A percentile compares a stretch with the other conserved stretches of the same genome.
Evolutionary conservation across 2,113 vertebrate species (phyloP).

Genomic region (Mixornis gularis): DNA sequence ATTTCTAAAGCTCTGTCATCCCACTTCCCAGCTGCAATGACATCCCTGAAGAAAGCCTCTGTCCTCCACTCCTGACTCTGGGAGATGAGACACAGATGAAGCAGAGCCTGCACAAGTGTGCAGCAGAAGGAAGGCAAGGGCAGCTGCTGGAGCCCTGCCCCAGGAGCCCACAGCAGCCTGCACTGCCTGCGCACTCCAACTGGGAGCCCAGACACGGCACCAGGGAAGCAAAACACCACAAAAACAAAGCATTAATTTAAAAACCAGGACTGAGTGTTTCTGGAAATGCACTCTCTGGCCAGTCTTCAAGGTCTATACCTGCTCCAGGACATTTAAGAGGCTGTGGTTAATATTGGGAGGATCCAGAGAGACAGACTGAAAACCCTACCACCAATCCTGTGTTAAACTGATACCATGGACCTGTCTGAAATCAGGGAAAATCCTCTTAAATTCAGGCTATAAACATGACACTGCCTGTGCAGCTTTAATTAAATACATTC

Average conservation of each 20-base stretch:
- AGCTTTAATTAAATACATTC: neutral
- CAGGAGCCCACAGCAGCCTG: neutral
- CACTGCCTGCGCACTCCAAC: neutral
- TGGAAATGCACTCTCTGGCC: neutral
- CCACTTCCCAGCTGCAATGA: neutral
- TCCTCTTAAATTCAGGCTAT: neutral
- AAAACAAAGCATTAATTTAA: neutral
- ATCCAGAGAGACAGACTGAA: neutral
- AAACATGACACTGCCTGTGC: neutral
- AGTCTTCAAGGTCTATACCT: neutral
- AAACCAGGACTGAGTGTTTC: neutral
- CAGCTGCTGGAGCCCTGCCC: neutral
- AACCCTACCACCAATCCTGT: neutral
- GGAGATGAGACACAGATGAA: neutral
- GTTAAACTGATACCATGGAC: neutral
- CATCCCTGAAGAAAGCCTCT: neutral
- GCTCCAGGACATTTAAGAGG: neutral
- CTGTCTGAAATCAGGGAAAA: neutral
- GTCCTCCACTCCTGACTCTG: neutral
- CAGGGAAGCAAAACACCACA: neutral
- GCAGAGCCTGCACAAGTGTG: neutral
- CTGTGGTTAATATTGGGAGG: neutral
- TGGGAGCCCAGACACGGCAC: neutral
- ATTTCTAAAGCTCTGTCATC: neutral
- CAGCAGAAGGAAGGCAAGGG: neutral